Base-by-base conservation (phyloP, 2,113 vertebrate species). In the Micromys minutus region DNA sequence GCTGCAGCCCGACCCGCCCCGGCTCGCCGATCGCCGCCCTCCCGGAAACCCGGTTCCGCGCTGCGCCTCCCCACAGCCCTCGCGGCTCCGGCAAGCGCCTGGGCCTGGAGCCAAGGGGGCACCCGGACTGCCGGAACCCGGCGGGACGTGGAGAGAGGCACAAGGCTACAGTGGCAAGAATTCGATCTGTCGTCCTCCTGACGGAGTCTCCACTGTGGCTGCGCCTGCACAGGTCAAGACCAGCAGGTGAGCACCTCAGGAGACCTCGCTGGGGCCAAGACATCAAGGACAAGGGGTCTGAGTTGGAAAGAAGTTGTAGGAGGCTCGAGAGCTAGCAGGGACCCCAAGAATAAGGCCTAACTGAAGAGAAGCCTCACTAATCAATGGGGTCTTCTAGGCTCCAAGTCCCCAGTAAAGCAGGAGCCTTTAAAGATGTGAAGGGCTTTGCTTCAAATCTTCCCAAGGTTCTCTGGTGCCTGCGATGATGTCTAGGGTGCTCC, bases 101-200 rank as follows among this genome's bases (percentile, higher is more conserved):
- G 67, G 85, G 85, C 65, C 12, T 36, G 12, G 45, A 71, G 99
- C 98, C 85, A 71, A 71, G 57, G 93, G 97, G 98, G 96, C 87
- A 5, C 69, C 98, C 97, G 91, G 97, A 98, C 36, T 19, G 50
- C 89, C 52, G 86, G 79, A 96, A 80, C 81, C 91, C 81, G 63
- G 95, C 57, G 89, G 96, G 88, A 95, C 50, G 42, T 84, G 85
- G 96, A 94, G 97, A 98, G 98, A 98, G 98, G 98, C 98, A 98
- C 97, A 96, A 63, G 9, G 22, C 92, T 57, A 36, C 50, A 36
- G 83, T 85, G 21, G n/a, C 47, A 39, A n/a, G 65, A 50, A 52
- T 24, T 36, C 11, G 36, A 26, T 24, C 45, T 26, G 34, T 16
- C 47, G 45, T 24, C 19, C 5, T 13, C 0, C 3, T 11, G n/a